Base-by-base conservation (phyloP, 2,797 vertebrate species). In the Helostoma temminkii region DNA sequence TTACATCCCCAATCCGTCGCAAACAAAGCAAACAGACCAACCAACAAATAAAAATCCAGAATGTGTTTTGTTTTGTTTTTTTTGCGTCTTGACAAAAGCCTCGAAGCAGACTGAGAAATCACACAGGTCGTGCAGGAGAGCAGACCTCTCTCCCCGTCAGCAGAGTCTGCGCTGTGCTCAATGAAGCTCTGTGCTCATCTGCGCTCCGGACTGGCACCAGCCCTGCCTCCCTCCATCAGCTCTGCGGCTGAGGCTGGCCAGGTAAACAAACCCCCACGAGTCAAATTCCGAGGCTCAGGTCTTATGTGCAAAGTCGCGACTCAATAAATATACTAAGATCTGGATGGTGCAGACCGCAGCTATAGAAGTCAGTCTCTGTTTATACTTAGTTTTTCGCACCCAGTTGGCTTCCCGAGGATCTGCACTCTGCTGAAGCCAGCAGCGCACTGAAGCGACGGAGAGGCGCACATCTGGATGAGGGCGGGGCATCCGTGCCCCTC, bases 401-500 rank as follows among this genome's bases (percentile, higher is more conserved):
- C 82, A 79, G 75, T 78, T 82, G 88, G 89, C 82, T 85, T 60
- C 70, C 18, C 54, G 71, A 48, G 43, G 81, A 69, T 88, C 77
- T 55, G 67, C 72, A 9, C 80, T 80, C 78, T 80, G 80, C 78
- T 30, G 76, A 61, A 70, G 66, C 73, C 84, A 81, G 68, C 74
- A 47, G 74, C 21, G 73, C 58, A 86, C 75, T 77, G 80, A 74
- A 8, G 69, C 71, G 63, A 25, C 36, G 2, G 53, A 65, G 74
- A 59, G 60, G 63, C 53, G 81, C 89, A 90, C 91, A 92, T 91
- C 89, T 91, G 91, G 86, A 79, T 42, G 73, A 82, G 81, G 91
- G 90, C 81, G 88, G 87, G 68, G 57, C 81, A 62, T 59, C 50
- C 46, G 69, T 60, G 59, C 64, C 66, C 55, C 76, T 61, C 50